Evolutionary conservation across 2,888 invertebrate species (phyloP), one percentile per base, ranked within the genome.

Genomic region (Allacma fusca): DNA sequence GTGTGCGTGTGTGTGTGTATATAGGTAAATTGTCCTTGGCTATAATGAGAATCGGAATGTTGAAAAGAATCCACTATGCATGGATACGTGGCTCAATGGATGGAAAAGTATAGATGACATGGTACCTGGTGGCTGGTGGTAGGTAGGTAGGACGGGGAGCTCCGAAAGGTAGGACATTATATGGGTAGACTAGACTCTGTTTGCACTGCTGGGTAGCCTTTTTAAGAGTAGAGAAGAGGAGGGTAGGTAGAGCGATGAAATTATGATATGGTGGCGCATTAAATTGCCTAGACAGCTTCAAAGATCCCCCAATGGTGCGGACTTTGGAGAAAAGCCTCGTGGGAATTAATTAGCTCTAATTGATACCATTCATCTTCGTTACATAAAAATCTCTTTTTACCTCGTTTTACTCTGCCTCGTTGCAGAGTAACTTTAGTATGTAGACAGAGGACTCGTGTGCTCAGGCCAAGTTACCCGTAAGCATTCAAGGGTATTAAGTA

Each of bases 291-390:
- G 43, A 71, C 26, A 70, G 71, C 19, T 26, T 50, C 50, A 40
- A 64, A 62, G 62, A 67, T 44, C 40, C 44, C 71, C 72, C 72
- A 57, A 59, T 59, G 72, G 72, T 57, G 62, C 34, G 64, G 62
- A 57, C 65, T 65, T 71, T 44, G 29, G 50, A 72, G 29, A 29
- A 62, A 67, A 78, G 81, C 79, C 84, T 82, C 81, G 74, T 72
- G 83, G 81, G 84, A 83, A 84, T 84, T 84, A 84, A 84, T 84
- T 84, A 84, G 81, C 77, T 77, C 82, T 84, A 84, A 84, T 84
- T 84, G 84, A 82, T 81, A 80, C 83, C 82, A 84, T 84, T 82
- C 83, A 81, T 84, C 83, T 83, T 81, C 80, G 82, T 82, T 71
- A 83, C 79, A 81, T 81, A 83, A 83, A 83, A 83, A 83, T 81